These are phyloP conservation scores for Aphelenchoides fujianensis DNA, from an alignment of 1,140 invertebrate species.

Conservation along the genomic window DNA sequence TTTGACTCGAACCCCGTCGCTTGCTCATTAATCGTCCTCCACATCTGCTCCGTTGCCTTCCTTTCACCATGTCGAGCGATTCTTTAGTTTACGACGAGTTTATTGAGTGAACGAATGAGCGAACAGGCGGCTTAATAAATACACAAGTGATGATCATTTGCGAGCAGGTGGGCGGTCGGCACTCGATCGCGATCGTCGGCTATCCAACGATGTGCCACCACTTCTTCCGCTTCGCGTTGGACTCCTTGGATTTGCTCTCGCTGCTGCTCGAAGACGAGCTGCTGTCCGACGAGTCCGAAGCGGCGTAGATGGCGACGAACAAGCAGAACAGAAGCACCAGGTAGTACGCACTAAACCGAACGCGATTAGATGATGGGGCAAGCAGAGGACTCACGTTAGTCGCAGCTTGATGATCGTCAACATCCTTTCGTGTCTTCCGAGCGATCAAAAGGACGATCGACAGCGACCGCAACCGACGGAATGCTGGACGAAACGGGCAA, in stretches of 20 bases:
- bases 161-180: neutral
- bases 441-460: too few species aligned
- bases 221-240: neutral
- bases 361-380: neutral
- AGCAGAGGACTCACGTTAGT: neutral
- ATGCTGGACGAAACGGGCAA: too few species aligned
- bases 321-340: neutral
- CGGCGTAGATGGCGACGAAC: neutral
- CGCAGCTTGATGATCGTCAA: neutral
- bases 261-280: neutral
- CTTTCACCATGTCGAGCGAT: too few species aligned
- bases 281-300: neutral
- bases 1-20: too few species aligned
- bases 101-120: too few species aligned
- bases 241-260: neutral
- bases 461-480: too few species aligned
- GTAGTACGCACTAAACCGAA: neutral
- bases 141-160: neutral
- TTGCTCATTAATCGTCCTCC: too few species aligned
- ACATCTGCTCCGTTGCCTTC: too few species aligned
- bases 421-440: too few species aligned
- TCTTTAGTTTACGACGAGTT: too few species aligned
- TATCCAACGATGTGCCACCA: slow-evolving; percentile 4
- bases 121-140: slow-evolving; percentile 6
- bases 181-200: too few species aligned